phyloP scores from a whole-genome alignment of 2,888 invertebrate genomes.

The Falcaria lacertinaria region DNA sequence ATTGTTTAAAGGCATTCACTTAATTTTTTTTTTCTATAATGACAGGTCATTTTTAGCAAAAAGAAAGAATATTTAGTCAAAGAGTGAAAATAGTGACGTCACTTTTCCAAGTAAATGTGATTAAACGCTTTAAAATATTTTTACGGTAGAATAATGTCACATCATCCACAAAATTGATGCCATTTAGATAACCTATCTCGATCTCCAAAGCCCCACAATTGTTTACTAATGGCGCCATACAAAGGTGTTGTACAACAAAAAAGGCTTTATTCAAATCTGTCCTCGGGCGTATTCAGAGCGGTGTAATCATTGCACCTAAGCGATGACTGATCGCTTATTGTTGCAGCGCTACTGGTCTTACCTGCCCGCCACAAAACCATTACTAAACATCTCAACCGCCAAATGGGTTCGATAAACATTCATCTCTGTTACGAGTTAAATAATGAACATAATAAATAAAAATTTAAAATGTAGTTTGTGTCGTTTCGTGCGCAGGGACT shows the following conservation, averaged over 20 bases:
- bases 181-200: conserved; percentile 7
- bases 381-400: conserved; percentile 28
- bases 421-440: conserved; percentile 12
- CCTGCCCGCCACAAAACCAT: conserved; percentile 22
- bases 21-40: too few species aligned
- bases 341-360: conserved; percentile 72
- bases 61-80: too few species aligned
- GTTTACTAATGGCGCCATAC: conserved; percentile 16
- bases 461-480: conserved; percentile 13
- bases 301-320: conserved; percentile 63
- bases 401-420: conserved; percentile 19
- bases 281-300: conserved; percentile 47
- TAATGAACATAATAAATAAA: conserved; percentile 15
- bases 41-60: too few species aligned
- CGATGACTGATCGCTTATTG: conserved; percentile 75
- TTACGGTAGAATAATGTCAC: neutral
- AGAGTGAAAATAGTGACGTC: too few species aligned
- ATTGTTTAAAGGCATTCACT: too few species aligned
- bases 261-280: conserved; percentile 49
- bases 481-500: conserved; percentile 8
- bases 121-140: too few species aligned
- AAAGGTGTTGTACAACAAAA: conserved; percentile 9
- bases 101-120: too few species aligned
- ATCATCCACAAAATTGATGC: neutral
- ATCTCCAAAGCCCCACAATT: conserved; percentile 18